These are phyloP conservation scores for Penaeus vannamei DNA, from an alignment of 1,140 invertebrate species.

Conservation along the genomic window DNA sequence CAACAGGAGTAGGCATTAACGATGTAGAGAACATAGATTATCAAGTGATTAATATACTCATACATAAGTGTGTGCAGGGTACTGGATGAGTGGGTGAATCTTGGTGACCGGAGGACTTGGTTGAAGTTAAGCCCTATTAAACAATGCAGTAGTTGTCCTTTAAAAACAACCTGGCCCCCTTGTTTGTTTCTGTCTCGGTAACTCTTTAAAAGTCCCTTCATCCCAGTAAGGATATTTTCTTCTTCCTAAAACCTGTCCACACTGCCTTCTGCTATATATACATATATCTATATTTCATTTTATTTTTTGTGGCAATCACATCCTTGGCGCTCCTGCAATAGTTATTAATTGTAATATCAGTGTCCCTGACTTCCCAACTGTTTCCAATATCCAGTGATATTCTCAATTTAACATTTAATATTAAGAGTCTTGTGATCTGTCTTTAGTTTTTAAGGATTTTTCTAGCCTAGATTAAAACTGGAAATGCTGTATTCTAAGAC, in stretches of 20 bases:
- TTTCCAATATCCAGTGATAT: constrained; percentile 60
- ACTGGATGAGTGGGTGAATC: constrained; percentile 52
- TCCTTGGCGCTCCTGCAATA: constrained; percentile 58
- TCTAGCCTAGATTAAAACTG: constrained; percentile 61
- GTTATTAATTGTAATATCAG: constrained; percentile 50
- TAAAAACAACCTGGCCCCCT: not conserved
- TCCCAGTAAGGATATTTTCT: not conserved
- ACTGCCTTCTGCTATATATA: constrained; percentile 57
- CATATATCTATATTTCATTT: no score
- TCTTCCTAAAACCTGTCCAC: constrained; percentile 47
- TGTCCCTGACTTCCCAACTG: constrained; percentile 54
- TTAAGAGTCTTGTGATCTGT: constrained; percentile 66
- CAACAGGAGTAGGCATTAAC: constrained; percentile 46
- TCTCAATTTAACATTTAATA: constrained; percentile 59
- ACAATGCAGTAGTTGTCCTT: constrained; percentile 41
- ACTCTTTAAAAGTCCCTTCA: constrained; percentile 1
- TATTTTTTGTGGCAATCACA: constrained; percentile 45
- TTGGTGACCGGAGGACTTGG: constrained; percentile 43
- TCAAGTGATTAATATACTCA: constrained; percentile 39
- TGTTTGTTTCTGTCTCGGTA: not conserved
- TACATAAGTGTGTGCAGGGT: constrained; percentile 33
- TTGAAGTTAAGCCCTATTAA: constrained; percentile 12
- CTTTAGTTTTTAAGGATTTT: constrained; percentile 63
- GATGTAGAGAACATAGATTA: constrained; percentile 4
- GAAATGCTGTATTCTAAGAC: constrained; percentile 53